These are phyloP conservation scores for Scrobipalpa atriplicella DNA, from an alignment of 2,888 invertebrate genomes.

Conservation along the genomic window DNA sequence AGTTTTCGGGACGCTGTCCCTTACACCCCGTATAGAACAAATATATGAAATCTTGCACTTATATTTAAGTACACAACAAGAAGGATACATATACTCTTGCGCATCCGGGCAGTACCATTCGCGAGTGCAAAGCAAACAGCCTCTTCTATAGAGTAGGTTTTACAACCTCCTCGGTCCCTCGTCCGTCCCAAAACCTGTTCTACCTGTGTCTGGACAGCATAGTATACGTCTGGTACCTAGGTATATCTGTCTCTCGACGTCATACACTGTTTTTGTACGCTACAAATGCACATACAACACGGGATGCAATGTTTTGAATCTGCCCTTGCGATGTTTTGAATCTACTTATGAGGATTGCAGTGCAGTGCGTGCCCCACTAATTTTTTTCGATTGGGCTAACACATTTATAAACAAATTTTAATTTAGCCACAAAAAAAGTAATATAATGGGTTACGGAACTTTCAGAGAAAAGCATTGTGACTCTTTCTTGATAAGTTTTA, in stretches of 20 bases:
- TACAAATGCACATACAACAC: not conserved
- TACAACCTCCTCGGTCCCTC: not conserved
- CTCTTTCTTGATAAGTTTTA: not conserved
- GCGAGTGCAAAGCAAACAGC: constrained; percentile 12
- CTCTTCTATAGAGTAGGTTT: not conserved
- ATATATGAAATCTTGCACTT: too few species aligned
- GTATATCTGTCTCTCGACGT: not conserved
- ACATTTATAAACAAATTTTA: too few species aligned
- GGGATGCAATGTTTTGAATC: too few species aligned
- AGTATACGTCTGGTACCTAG: not conserved
- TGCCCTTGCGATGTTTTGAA: not conserved
- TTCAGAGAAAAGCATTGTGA: too few species aligned
- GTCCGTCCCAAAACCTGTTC: constrained; percentile 24
- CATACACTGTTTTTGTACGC: not conserved
- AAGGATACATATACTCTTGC: not conserved
- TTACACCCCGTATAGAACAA: too few species aligned
- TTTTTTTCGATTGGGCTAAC: too few species aligned
- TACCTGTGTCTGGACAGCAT: constrained; percentile 3
- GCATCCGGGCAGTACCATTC: constrained; percentile 5
- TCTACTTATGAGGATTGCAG: not conserved
- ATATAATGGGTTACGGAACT: too few species aligned
- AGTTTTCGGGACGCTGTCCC: too few species aligned
- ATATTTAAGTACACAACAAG: too few species aligned
- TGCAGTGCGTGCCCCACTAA: too few species aligned
- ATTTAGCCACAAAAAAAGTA: too few species aligned